Percentiles rank a stretch among this genome's conserved stretches.
phyloP scores from a whole-genome alignment of 2,113 vertebrate species.

The Zosterops lateralis region DNA sequence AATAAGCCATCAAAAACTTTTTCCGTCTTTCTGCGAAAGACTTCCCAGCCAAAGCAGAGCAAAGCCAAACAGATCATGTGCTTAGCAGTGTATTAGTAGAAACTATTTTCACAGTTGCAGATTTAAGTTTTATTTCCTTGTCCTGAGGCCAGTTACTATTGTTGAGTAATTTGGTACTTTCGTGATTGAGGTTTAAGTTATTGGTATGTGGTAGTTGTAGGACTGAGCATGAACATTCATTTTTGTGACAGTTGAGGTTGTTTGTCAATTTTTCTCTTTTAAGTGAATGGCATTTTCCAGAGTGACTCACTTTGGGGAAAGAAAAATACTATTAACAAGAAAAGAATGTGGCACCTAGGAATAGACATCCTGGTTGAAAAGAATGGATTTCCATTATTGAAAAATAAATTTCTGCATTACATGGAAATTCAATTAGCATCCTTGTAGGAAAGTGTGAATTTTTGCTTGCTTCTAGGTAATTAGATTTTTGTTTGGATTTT shows the following conservation, averaged over 20 bases:
- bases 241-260: conserved; percentile 20
- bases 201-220: not conserved
- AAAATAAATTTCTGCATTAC: not conserved
- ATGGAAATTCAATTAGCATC: not conserved
- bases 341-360: conserved; percentile 62
- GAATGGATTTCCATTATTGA: conserved; percentile 52
- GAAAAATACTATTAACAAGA: conserved; percentile 62
- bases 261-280: conserved; percentile 49
- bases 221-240: not conserved
- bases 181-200: not conserved
- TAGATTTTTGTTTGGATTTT: not conserved
- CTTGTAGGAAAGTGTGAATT: not conserved
- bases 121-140: conserved; percentile 45
- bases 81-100: conserved; percentile 50
- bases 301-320: conserved; percentile 58
- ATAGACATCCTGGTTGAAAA: conserved; percentile 49
- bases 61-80: conserved; percentile 64
- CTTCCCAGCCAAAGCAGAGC: conserved; percentile 59
- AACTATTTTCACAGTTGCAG: conserved; percentile 52
- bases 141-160: conserved; percentile 21
- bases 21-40: conserved; percentile 49
- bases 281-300: conserved; percentile 40
- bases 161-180: conserved; percentile 19
- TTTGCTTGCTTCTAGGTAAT: not conserved
- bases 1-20: conserved; percentile 73